phyloP scores from a whole-genome alignment of 2,888 invertebrate species.

The Hydroisotoma schaefferi region DNA sequence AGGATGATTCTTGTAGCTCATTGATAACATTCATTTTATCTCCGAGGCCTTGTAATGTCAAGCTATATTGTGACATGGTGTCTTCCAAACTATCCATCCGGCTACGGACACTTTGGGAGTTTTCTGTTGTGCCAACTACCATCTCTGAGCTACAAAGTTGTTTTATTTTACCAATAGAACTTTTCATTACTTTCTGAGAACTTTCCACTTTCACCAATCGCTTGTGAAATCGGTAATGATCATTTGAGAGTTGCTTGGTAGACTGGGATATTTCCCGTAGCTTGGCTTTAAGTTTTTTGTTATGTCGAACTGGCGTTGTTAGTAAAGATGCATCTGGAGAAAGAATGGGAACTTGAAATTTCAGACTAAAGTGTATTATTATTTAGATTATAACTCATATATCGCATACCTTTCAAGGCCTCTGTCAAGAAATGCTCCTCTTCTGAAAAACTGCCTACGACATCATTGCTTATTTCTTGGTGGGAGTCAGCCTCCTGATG shows the following conservation, averaged over 20 bases:
- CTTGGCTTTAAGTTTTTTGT: conserved; percentile 33
- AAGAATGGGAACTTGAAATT: conserved; percentile 4
- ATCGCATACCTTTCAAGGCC: conserved; percentile 26
- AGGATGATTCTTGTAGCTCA: conserved; percentile 35
- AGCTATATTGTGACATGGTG: conserved; percentile 32
- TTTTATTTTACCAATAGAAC: background rate
- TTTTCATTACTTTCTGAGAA: conserved; percentile 12
- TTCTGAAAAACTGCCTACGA: conserved; percentile 5
- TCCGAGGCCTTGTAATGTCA: conserved; percentile 31
- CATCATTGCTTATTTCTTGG: background rate
- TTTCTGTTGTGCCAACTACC: background rate
- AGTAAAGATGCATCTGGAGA: conserved; percentile 21
- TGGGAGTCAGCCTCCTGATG: background rate
- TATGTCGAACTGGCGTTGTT: conserved; percentile 11
- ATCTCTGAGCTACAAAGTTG: background rate
- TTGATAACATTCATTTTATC: conserved; percentile 33
- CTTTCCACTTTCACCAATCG: conserved; percentile 35
- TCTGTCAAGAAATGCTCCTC: conserved; percentile 32
- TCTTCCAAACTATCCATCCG: conserved; percentile 20
- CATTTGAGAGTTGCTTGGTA: conserved; percentile 22
- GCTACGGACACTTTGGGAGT: background rate
- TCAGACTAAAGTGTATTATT: background rate
- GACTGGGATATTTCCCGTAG: conserved; percentile 30
- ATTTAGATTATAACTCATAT: background rate
- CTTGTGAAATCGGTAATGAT: conserved; percentile 31